These are phyloP conservation scores for Leucoma salicis DNA, from an alignment of 2,888 invertebrate species.

Conservation along the genomic window DNA sequence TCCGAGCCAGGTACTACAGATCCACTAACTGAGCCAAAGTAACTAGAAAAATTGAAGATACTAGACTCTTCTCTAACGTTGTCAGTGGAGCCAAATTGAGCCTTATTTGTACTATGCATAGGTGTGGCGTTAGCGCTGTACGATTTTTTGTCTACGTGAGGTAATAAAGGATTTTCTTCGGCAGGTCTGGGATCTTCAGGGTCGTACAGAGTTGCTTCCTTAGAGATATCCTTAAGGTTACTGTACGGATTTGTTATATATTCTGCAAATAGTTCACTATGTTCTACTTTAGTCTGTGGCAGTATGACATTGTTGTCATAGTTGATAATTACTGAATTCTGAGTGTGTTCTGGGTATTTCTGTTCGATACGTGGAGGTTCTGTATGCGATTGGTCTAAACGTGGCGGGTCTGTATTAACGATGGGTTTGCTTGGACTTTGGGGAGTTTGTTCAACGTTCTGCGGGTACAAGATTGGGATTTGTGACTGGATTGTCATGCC, in stretches of 20 bases:
- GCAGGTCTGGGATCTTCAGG: slow-evolving; percentile 41
- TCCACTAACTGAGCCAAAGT: slow-evolving; percentile 79
- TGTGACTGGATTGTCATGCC: slow-evolving; percentile 72
- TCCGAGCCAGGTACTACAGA: slow-evolving; percentile 81
- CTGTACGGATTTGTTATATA: slow-evolving; percentile 83
- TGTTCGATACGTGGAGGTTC: slow-evolving; percentile 17
- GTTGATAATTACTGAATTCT: slow-evolving; percentile 18
- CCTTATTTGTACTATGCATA: slow-evolving; percentile 57
- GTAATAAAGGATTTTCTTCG: slow-evolving; percentile 40
- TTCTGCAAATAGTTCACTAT: slow-evolving; percentile 75
- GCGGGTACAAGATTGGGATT: slow-evolving; percentile 63
- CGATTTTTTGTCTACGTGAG: slow-evolving; percentile 52
- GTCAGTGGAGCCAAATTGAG: slow-evolving; percentile 72
- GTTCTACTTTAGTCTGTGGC: slow-evolving; percentile 36
- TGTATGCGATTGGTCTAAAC: slow-evolving; percentile 3
- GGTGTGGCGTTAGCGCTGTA: slow-evolving; percentile 70
- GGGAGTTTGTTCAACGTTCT: slow-evolving; percentile 26
- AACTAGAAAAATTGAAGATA: slow-evolving; percentile 85
- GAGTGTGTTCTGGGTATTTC: slow-evolving; percentile 26
- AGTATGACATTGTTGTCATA: slow-evolving; percentile 29
- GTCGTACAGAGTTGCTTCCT: slow-evolving; percentile 57
- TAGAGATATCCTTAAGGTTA: slow-evolving; percentile 52
- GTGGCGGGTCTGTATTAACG: not conserved
- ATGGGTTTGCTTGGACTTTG: slow-evolving; percentile 3
- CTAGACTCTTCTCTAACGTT: slow-evolving; percentile 65